Evolutionary conservation across 2,113 vertebrate genomes (phyloP).

Genomic region (Desmodus rotundus): DNA sequence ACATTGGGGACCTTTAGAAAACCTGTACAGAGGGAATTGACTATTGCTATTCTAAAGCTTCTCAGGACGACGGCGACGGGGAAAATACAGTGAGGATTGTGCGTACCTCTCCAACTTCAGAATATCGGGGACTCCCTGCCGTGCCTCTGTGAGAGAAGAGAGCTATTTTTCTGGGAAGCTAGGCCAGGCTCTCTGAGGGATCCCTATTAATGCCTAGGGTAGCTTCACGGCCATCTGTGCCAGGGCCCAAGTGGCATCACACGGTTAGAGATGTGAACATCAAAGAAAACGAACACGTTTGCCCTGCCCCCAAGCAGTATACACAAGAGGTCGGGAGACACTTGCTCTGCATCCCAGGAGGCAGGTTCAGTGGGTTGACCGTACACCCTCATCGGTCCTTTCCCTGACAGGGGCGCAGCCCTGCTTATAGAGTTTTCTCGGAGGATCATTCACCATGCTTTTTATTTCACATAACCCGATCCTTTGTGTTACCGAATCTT

Average conservation of each 20-base stretch:
- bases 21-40: not conserved
- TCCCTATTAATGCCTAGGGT: not conserved
- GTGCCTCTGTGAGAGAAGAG: not conserved
- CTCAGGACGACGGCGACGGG: not conserved
- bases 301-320: not conserved
- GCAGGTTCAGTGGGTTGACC: not conserved
- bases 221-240: not conserved
- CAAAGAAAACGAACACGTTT: not conserved
- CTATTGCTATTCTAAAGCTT: not conserved
- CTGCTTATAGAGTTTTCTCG: not conserved
- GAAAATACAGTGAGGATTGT: not conserved
- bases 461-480: not conserved
- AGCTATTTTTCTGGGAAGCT: not conserved
- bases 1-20: not conserved
- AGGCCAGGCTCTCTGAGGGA: not conserved
- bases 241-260: not conserved
- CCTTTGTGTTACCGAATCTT: not conserved
- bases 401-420: not conserved
- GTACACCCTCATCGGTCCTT: not conserved
- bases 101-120: not conserved
- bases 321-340: not conserved
- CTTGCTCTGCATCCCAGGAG: not conserved
- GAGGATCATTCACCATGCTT: conserved; percentile 25
- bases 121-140: not conserved
- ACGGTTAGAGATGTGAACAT: not conserved